These are phyloP conservation scores for Hydropsyche betteni DNA, from an alignment of 2,888 invertebrate species.

Conservation along the genomic window DNA sequence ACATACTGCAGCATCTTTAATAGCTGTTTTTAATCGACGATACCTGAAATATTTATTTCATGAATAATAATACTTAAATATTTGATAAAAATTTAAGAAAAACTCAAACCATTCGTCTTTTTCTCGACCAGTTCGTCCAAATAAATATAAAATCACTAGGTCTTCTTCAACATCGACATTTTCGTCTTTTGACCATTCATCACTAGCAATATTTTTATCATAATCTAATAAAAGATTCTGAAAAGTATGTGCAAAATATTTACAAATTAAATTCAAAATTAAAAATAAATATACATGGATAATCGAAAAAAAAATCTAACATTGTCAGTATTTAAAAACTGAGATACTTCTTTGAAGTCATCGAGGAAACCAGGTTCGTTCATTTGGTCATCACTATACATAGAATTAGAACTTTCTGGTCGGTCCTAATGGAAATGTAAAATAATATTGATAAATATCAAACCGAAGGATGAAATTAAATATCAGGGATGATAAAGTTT, in stretches of 20 bases:
- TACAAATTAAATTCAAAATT: slow-evolving; percentile 8
- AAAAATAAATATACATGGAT: not conserved
- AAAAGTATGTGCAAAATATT: slow-evolving; percentile 20
- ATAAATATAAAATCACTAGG: slow-evolving; percentile 66
- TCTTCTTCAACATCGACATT: slow-evolving; percentile 53
- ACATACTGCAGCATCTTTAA: slow-evolving; percentile 58
- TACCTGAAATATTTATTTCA: slow-evolving; percentile 58
- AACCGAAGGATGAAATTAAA: too few relatives aligned
- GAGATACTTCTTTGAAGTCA: slow-evolving; percentile 52
- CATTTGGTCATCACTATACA: not conserved
- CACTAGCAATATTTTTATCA: slow-evolving; percentile 48
- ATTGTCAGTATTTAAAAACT: slow-evolving; percentile 48
- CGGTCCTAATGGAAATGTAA: slow-evolving; percentile 27
- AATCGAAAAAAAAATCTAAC: slow-evolving; percentile 18
- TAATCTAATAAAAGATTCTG: slow-evolving; percentile 44
- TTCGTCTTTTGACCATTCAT: slow-evolving; percentile 44
- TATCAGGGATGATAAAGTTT: too few relatives aligned
- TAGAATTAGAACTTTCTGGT: slow-evolving; percentile 25
- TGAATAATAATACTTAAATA: not conserved
- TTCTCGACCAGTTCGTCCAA: slow-evolving; percentile 85
- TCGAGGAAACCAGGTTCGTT: slow-evolving; percentile 52
- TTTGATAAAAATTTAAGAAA: not conserved
- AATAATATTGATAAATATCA: too few relatives aligned
- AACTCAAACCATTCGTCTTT: slow-evolving; percentile 85
- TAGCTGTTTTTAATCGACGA: slow-evolving; percentile 63